A percentile compares a stretch with the other conserved stretches of the same genome.
phyloP scores from a whole-genome alignment of 2,797 vertebrate species.

The Typhlichthys eigenmanni region DNA sequence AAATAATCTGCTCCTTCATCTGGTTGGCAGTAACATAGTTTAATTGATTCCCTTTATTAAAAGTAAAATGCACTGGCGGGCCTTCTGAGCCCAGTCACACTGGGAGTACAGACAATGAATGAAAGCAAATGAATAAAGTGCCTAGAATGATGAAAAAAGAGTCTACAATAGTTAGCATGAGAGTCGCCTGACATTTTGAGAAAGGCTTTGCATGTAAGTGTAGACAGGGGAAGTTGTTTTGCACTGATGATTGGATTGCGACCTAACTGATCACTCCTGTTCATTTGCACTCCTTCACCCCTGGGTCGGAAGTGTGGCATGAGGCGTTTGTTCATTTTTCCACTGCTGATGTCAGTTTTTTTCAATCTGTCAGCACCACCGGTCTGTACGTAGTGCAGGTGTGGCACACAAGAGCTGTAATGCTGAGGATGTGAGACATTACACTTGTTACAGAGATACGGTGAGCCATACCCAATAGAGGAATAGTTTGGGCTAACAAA shows the following conservation, averaged over 20 bases:
- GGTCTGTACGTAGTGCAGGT: conserved; percentile 71
- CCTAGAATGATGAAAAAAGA: conserved; percentile 20
- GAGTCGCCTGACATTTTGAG: conserved; percentile 61
- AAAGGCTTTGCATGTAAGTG: conserved; percentile 55
- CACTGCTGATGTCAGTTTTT: conserved; percentile 74
- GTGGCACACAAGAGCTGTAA: conserved; percentile 65
- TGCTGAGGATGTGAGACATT: conserved; percentile 69
- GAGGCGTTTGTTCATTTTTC: conserved; percentile 72
- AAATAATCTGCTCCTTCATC: conserved; percentile 39
- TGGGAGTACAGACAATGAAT: conserved; percentile 32
- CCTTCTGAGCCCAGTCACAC: conserved; percentile 44
- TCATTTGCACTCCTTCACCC: conserved; percentile 79
- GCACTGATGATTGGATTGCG: conserved; percentile 52
- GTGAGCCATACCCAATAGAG: conserved; percentile 40
- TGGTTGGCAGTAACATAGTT: conserved; percentile 60
- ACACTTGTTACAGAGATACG: conserved; percentile 38
- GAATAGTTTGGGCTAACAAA: conserved; percentile 37
- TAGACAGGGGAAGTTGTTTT: conserved; percentile 47
- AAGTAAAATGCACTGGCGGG: conserved; percentile 69
- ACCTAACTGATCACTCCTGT: conserved; percentile 62
- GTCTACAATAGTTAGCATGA: conserved; percentile 21
- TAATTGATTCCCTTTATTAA: conserved; percentile 71
- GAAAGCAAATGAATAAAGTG: conserved; percentile 27
- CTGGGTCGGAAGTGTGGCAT: conserved; percentile 71
- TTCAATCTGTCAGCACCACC: conserved; percentile 63